Evolutionary conservation across 2,797 vertebrate species (phyloP).

Genomic region (Chiroxiphia lanceolata): DNA sequence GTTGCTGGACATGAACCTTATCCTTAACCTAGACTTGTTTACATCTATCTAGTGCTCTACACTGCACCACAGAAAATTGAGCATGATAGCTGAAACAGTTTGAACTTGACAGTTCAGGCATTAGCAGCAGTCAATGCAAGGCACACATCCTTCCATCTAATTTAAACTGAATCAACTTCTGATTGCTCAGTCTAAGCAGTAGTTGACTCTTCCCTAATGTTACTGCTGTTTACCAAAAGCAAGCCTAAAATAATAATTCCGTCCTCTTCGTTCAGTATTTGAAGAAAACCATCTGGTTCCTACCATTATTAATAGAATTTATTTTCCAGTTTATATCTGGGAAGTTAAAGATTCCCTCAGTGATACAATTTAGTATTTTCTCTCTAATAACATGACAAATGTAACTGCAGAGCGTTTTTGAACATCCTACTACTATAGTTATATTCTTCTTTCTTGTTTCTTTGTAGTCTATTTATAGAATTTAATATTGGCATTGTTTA

Average conservation of each 20-base stretch:
- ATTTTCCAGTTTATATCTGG: not conserved
- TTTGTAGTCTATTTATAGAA: not conserved
- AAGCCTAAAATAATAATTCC: not conserved
- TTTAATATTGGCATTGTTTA: not conserved
- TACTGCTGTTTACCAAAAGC: not conserved
- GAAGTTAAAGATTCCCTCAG: not conserved
- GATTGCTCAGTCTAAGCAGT: not conserved
- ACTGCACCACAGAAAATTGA: not conserved
- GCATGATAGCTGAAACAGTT: not conserved
- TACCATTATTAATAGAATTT: not conserved
- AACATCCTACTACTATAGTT: not conserved
- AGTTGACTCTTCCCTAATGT: not conserved
- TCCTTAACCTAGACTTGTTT: not conserved
- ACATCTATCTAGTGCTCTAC: fast-evolving
- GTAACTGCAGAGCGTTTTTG: not conserved
- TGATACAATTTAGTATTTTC: not conserved
- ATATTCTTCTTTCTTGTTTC: not conserved
- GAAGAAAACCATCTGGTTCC: not conserved
- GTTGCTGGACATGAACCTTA: not conserved
- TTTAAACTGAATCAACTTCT: not conserved
- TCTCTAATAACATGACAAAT: not conserved
- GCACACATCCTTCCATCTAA: not conserved
- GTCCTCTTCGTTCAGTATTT: not conserved
- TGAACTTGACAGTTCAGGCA: not conserved
- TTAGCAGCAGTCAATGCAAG: not conserved